A percentile compares a stretch with the other conserved stretches of the same genome.
Conservation (phyloP, 2,113 vertebrate species). For the Coryphaenoides rupestris region DNA sequence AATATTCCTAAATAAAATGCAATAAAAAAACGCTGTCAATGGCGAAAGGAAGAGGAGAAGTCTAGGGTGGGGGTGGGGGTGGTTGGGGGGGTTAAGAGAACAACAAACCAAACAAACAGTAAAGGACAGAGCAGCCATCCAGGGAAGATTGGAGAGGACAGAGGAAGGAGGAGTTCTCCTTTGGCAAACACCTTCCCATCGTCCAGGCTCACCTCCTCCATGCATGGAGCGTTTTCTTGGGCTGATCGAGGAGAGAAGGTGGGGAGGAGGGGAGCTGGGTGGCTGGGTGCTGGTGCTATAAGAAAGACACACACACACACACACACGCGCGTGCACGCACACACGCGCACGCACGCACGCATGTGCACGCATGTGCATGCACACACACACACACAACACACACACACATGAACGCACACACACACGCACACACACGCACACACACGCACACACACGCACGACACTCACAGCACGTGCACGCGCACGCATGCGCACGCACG, state of each 20-base stretch:
- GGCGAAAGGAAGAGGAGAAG: too few species aligned
- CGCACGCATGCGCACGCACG: slow-evolving; percentile 31
- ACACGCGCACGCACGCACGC: slow-evolving; percentile 14
- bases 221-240: not conserved
- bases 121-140: not conserved
- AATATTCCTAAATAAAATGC: slow-evolving; percentile 2
- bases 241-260: not conserved
- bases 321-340: not conserved
- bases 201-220: not conserved
- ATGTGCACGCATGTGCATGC: too few species aligned
- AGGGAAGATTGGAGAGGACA: not conserved
- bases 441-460: slow-evolving; percentile 32
- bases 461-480: too few species aligned
- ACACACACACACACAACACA: slow-evolving; percentile 1
- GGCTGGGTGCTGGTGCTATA: slow-evolving; percentile 13
- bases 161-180: too few species aligned
- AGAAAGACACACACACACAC: slow-evolving; percentile 32
- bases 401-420: slow-evolving; percentile 19
- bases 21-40: slow-evolving; percentile 4
- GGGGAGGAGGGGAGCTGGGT: not conserved
- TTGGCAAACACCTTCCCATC: slow-evolving; percentile 10
- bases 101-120: too few species aligned
- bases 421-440: slow-evolving; percentile 6
- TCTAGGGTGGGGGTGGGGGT: too few species aligned
- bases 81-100: too few species aligned